Evolutionary conservation across 2,797 vertebrate species (phyloP).

Genomic region (Sebastes vulpes): DNA sequence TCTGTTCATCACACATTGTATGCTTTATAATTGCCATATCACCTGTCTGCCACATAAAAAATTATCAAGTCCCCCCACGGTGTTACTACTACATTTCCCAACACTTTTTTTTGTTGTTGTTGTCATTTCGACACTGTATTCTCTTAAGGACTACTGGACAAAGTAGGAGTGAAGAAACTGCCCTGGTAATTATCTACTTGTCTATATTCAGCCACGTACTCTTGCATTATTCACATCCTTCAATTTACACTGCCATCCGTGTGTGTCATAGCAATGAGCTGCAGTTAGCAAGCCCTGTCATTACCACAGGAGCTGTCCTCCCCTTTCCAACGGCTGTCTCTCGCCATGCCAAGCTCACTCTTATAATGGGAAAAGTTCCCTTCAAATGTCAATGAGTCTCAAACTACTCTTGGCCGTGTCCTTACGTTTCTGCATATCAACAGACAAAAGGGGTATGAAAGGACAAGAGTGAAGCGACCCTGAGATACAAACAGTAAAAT

Average conservation of each 20-base stretch:
- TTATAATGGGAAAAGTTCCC: conserved; percentile 66
- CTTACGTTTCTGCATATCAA: conserved; percentile 12
- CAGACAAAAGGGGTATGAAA: conserved; percentile 2
- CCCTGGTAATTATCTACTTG: conserved; percentile 80
- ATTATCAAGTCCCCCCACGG: background rate
- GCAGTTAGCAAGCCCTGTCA: conserved; percentile 80
- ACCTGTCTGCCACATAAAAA: conserved; percentile 15
- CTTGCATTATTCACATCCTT: conserved; percentile 82
- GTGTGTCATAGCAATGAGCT: conserved; percentile 78
- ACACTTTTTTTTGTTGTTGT: conserved; percentile 27
- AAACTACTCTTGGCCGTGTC: conserved; percentile 27
- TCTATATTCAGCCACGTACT: conserved; percentile 77
- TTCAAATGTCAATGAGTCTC: conserved; percentile 64
- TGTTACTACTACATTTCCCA: background rate
- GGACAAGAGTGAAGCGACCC: background rate
- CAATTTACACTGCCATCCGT: conserved; percentile 76
- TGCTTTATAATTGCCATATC: background rate
- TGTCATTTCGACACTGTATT: conserved; percentile 49
- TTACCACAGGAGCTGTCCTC: conserved; percentile 77
- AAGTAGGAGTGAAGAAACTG: conserved; percentile 64
- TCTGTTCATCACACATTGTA: background rate
- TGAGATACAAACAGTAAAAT: background rate
- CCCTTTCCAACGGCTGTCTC: conserved; percentile 64
- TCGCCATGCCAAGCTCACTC: conserved; percentile 56
- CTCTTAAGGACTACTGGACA: conserved; percentile 60